A percentile compares a stretch with the other conserved stretches of the same genome.
Conservation (phyloP, 1,140 invertebrate species). For the Diorhabda elongata region DNA sequence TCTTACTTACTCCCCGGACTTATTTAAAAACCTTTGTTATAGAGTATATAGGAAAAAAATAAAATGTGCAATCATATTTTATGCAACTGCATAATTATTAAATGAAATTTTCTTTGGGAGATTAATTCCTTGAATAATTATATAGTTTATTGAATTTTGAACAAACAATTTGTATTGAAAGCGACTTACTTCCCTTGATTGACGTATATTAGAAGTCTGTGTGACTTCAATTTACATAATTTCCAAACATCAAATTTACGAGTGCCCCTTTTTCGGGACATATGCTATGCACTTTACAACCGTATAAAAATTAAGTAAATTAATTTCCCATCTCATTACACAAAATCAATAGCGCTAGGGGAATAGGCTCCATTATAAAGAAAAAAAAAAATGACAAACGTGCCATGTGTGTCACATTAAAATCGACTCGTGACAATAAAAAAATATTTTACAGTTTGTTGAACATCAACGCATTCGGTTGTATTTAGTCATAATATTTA, state of each 20-base stretch:
- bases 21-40: no score
- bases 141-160: no score
- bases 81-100: no score
- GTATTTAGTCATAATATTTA: slow-evolving; percentile 25
- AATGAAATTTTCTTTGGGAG: no score
- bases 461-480: slow-evolving; percentile 21
- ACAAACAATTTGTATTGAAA: no score
- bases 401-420: slow-evolving; percentile 14
- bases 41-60: no score
- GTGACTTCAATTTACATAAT: neutral
- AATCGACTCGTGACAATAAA: slow-evolving; percentile 14
- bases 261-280: neutral
- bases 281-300: neutral
- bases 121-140: no score
- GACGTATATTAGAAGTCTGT: no score
- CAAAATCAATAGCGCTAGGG: slow-evolving; percentile 8
- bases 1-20: no score
- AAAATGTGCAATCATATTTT: no score
- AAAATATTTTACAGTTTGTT: slow-evolving; percentile 24
- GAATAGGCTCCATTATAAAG: neutral
- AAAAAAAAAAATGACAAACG: slow-evolving; percentile 12
- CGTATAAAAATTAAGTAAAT: neutral
- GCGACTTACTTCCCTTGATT: no score
- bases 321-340: slow-evolving; percentile 11
- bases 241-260: neutral